Evolutionary conservation across 2,888 invertebrate genomes (phyloP), one percentile per base, ranked within the genome.

Genomic region (Tipula vernalis): DNA sequence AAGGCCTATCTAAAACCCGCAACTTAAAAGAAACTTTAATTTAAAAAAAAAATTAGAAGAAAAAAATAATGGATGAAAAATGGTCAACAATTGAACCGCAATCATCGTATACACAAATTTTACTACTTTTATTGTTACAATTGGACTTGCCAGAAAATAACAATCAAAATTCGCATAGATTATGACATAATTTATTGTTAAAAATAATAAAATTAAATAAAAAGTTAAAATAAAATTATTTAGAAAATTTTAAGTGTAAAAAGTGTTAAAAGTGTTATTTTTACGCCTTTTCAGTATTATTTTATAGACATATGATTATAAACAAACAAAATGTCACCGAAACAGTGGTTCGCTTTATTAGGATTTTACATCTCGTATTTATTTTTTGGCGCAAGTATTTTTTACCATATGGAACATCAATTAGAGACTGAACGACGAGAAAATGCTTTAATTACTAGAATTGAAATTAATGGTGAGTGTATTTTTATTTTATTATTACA

Each of bases 361-460:
- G 93, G 95, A 89, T 93, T 96, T 89, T 96, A 96, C 90, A 93
- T 96, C 87, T 93, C 94, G 87, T 96, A 96, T 90, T 92, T 96
- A 88, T 92, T 96, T 89, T 93, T 97, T 87, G 97, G 97, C 10
- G 97, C 97, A n/a, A 95, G 94, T 88, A 95, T 97, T 89, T 97
- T 97, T 91, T 96, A 96, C 92, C 94, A 95, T 90, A 95, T 97
- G 89, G 97, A 97, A 92, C 94, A 95, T 89, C 93, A 93, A 44
- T 91, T 95, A 89, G 97, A 97, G 91, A 91, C 93, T 86, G 92
- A 93, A 88, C 92, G 93, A 88, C 93, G 94, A 86, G 92, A 92
- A 86, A 92, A 93, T 88, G 93, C 94, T 87, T 93, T 93, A 89
- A 91, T 92, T 88, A 94, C 95, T 91, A 93, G 95, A 89, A 93